Evolutionary conservation across 2,888 invertebrate species (phyloP).

Genomic region (Neocrepidodera transversa): DNA sequence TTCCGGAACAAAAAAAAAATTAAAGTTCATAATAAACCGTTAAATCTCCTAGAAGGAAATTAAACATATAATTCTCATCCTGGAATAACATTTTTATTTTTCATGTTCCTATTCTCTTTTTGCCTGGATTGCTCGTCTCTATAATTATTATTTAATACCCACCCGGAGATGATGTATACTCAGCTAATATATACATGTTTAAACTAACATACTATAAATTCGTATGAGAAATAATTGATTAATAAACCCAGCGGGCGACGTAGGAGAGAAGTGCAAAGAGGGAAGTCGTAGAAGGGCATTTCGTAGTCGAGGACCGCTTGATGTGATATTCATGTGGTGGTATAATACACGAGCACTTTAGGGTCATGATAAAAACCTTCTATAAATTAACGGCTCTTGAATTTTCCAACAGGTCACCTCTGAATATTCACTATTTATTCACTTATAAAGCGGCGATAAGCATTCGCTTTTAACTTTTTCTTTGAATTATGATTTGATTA

Average conservation of each 20-base stretch:
- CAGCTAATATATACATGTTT: constrained; percentile 16
- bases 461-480: constrained; percentile 24
- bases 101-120: too few relatives aligned
- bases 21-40: too few relatives aligned
- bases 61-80: too few relatives aligned
- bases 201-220: constrained; percentile 17
- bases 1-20: too few relatives aligned
- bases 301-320: constrained; percentile 30
- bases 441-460: constrained; percentile 23
- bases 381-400: constrained; percentile 38
- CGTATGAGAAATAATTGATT: constrained; percentile 24
- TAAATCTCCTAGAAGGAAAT: too few relatives aligned
- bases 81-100: too few relatives aligned
- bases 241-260: constrained; percentile 9
- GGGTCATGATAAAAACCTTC: constrained; percentile 37
- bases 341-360: constrained; percentile 37
- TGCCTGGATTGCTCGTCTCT: neutral
- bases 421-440: constrained; percentile 27
- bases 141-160: neutral
- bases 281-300: constrained; percentile 22
- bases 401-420: constrained; percentile 33
- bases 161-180: neutral
- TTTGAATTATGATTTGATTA: too few relatives aligned
- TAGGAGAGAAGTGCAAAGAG: neutral
- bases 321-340: constrained; percentile 38